Evolutionary conservation across 2,888 invertebrate species (phyloP).

Genomic region (Apamea epomidion): DNA sequence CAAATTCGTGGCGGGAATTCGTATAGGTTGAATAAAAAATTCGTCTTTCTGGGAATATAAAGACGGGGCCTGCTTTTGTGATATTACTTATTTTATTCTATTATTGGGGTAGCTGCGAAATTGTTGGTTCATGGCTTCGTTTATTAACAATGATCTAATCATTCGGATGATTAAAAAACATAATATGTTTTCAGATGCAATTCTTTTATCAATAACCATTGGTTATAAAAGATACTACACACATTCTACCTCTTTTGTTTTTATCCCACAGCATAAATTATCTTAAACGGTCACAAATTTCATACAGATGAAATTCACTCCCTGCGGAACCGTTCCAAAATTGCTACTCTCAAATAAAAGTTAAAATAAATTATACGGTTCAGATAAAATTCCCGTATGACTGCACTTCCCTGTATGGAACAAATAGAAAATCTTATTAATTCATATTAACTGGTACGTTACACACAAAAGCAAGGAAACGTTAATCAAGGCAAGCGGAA

Average conservation of each 20-base stretch:
- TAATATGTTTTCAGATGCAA: background rate
- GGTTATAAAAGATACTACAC: background rate
- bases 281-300: constrained; percentile 4
- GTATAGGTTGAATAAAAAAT: constrained; percentile 62
- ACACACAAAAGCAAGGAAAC: constrained; percentile 76
- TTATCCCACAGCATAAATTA: background rate
- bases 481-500: constrained; percentile 83
- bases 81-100: constrained; percentile 47
- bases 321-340: background rate
- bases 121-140: constrained; percentile 1
- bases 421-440: constrained; percentile 72
- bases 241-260: background rate
- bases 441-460: constrained; percentile 77
- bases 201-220: background rate
- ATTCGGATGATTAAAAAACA: background rate
- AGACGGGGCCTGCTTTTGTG: constrained; percentile 38
- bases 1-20: constrained; percentile 66
- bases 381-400: constrained; percentile 55
- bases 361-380: constrained; percentile 55
- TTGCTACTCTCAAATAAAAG: constrained; percentile 24
- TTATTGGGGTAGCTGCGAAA: constrained; percentile 19
- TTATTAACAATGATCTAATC: background rate
- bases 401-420: constrained; percentile 54
- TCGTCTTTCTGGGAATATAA: constrained; percentile 49
- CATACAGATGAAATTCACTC: background rate